A percentile compares a stretch with the other conserved stretches of the same genome.
phyloP scores from a whole-genome alignment of 1,140 invertebrate genomes.

The Pseudobourletiella spinata region DNA sequence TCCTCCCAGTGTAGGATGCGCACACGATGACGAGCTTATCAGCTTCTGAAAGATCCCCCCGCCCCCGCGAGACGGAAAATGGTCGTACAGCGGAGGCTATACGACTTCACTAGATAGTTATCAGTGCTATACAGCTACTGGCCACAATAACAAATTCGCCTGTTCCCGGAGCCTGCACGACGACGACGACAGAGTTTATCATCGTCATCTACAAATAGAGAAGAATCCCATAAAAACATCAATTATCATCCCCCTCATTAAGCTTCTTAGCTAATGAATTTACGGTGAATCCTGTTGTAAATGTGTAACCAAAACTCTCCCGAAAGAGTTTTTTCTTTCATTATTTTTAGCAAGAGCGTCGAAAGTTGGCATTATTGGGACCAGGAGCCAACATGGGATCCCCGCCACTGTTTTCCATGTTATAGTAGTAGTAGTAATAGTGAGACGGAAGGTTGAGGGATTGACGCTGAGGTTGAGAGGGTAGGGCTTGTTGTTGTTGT shows the following conservation, averaged over 20 bases:
- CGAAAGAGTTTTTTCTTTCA: not conserved
- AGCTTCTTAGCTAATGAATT: not conserved
- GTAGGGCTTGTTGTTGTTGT: conserved; percentile 4
- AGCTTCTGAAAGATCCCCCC: too few relatives aligned
- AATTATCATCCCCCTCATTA: not conserved
- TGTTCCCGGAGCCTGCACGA: not conserved
- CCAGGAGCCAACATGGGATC: conserved; percentile 3
- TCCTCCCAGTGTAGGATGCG: too few relatives aligned
- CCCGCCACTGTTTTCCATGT: conserved; percentile 11
- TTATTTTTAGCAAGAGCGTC: conserved; percentile 19
- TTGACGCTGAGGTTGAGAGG: conserved; percentile 23
- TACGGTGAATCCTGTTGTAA: not conserved
- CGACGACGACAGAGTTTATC: not conserved
- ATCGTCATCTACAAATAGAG: not conserved
- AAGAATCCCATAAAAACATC: not conserved
- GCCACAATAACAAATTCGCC: too few relatives aligned
- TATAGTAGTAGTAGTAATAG: conserved; percentile 33
- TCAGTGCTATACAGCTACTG: too few relatives aligned
- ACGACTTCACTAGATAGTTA: too few relatives aligned
- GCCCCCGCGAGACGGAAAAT: too few relatives aligned
- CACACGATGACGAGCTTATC: too few relatives aligned
- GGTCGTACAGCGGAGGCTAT: too few relatives aligned
- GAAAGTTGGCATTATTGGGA: conserved; percentile 18
- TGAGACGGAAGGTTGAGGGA: conserved; percentile 30
- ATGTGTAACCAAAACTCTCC: not conserved